Conservation (phyloP, 2,797 vertebrate species). For the Chanos chanos region DNA sequence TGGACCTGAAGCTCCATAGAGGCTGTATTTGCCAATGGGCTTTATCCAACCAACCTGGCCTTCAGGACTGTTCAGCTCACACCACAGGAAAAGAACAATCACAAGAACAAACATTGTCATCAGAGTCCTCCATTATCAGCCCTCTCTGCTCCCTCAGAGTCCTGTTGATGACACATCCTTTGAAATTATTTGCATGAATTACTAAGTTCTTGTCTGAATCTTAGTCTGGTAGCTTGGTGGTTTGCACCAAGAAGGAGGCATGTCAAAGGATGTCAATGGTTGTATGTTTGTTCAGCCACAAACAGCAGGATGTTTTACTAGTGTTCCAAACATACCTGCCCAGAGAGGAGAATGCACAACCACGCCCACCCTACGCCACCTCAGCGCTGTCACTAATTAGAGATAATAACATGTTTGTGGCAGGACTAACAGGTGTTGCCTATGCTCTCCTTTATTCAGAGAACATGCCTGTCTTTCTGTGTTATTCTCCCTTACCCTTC, state of each 20-base stretch:
- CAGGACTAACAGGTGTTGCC: constrained; percentile 70
- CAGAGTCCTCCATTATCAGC: constrained; percentile 1
- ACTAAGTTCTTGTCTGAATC: neutral
- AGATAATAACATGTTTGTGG: constrained; percentile 65
- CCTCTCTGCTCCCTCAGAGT: neutral
- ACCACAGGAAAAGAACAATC: too few species aligned
- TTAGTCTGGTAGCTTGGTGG: neutral
- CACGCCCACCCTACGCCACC: constrained; percentile 47
- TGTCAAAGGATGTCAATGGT: neutral
- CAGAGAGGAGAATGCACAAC: constrained; percentile 51
- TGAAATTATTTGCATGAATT: neutral
- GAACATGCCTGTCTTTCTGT: neutral
- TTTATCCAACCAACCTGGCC: constrained; percentile 2
- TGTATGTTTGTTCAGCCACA: neutral
- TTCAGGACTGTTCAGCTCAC: constrained; percentile 24
- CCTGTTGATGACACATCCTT: neutral
- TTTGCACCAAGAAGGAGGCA: neutral
- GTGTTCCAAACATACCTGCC: constrained; percentile 54
- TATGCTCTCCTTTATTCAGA: constrained; percentile 7
- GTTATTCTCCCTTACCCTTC: neutral
- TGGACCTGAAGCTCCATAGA: constrained; percentile 30
- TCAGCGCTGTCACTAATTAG: constrained; percentile 59
- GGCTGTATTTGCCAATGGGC: constrained; percentile 27
- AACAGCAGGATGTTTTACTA: constrained; percentile 37
- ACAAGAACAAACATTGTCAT: too few species aligned